phyloP scores from a whole-genome alignment of 1,140 invertebrate genomes.

The Musca vetustissima region DNA sequence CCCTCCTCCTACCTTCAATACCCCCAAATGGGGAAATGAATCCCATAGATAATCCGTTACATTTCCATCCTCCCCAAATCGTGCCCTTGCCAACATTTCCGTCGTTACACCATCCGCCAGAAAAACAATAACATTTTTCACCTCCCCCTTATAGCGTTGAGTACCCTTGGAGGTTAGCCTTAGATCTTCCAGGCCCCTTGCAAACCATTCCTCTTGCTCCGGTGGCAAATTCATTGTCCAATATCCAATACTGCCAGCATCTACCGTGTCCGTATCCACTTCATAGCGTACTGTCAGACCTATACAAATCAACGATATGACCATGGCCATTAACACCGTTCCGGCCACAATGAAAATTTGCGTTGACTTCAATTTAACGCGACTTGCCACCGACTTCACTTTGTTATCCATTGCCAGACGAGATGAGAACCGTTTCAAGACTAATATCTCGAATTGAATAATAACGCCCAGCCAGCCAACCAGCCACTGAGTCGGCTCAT shows the following conservation, averaged over 20 bases:
- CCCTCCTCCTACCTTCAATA: conserved; percentile 21
- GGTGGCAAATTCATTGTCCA: conserved; percentile 40
- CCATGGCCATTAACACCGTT: conserved; percentile 33
- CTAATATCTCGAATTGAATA: too few relatives aligned
- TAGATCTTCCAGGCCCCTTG: conserved; percentile 44
- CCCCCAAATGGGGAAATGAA: conserved; percentile 23
- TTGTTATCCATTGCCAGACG: background rate
- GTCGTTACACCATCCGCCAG: conserved; percentile 35
- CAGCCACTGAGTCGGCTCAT: too few relatives aligned
- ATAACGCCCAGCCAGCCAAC: too few relatives aligned
- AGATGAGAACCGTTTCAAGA: too few relatives aligned
- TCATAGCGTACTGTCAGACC: conserved; percentile 45
- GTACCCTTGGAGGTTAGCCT: conserved; percentile 28
- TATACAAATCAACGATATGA: conserved; percentile 38
- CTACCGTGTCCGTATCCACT: conserved; percentile 43
- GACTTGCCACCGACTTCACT: background rate
- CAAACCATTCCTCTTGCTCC: conserved; percentile 41
- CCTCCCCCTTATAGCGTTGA: background rate
- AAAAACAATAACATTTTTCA: conserved; percentile 34
- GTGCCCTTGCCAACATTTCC: conserved; percentile 28
- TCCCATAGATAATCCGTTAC: conserved; percentile 34
- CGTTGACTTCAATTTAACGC: conserved; percentile 32
- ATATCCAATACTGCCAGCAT: conserved; percentile 41
- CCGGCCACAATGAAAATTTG: conserved; percentile 44
- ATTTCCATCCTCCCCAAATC: conserved; percentile 17